phyloP scores from a whole-genome alignment of 2,888 invertebrate species.

The Anthophora plumipes region DNA sequence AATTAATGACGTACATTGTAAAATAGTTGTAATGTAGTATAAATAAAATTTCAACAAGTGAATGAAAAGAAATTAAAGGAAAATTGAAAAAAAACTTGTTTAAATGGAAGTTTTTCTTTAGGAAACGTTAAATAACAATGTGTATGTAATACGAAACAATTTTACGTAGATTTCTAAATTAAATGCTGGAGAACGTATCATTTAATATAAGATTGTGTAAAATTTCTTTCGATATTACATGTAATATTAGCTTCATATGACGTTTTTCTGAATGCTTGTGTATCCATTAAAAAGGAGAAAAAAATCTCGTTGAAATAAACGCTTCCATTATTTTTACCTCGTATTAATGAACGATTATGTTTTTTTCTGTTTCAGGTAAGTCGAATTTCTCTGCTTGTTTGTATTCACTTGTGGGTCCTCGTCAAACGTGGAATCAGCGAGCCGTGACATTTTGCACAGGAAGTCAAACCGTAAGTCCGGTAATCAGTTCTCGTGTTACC shows the following conservation, averaged over 20 bases:
- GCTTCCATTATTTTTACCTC: background rate
- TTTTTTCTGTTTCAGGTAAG: conserved; percentile 66
- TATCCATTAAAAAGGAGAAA: background rate
- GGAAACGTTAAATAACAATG: background rate
- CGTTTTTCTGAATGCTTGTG: background rate
- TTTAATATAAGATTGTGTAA: background rate
- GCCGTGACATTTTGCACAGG: conserved; percentile 30
- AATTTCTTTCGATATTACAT: background rate
- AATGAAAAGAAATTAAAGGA: too few species aligned
- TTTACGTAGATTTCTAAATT: background rate
- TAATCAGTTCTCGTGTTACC: conserved; percentile 29
- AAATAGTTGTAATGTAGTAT: too few species aligned
- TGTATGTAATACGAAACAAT: background rate
- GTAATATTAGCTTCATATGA: background rate
- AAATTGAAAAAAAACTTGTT: too few species aligned
- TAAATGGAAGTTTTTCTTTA: too few species aligned
- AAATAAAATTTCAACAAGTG: too few species aligned
- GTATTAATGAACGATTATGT: conserved; percentile 43
- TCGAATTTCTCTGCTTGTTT: conserved; percentile 29
- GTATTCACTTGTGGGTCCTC: background rate
- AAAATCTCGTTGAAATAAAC: background rate
- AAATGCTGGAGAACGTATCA: background rate
- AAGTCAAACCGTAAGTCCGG: conserved; percentile 48
- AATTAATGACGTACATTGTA: too few species aligned
- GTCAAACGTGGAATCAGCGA: background rate